Evolutionary conservation across 2,113 vertebrate species (phyloP).

Genomic region (Eublepharis macularius): DNA sequence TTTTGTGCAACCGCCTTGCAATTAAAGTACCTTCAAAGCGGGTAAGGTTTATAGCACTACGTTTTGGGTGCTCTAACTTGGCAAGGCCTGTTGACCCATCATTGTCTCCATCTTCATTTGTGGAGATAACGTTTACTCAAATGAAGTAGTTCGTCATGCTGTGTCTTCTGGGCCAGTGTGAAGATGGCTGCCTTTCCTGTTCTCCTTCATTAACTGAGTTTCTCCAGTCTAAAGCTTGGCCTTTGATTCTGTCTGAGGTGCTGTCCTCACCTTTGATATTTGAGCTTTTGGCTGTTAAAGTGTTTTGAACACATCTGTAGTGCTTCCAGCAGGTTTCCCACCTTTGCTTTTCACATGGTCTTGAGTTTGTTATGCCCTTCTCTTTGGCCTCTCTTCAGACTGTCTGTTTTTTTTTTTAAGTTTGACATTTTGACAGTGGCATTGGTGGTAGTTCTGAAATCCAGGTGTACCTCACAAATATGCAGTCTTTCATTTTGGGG

Average conservation of each 20-base stretch:
- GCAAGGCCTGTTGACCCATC: background rate
- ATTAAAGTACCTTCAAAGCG: background rate
- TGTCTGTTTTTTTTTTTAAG: background rate
- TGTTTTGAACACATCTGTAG: background rate
- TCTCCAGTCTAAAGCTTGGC: slow-evolving; percentile 10
- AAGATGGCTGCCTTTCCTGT: background rate
- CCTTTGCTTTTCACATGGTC: slow-evolving; percentile 30
- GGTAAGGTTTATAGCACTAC: background rate
- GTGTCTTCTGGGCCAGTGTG: background rate
- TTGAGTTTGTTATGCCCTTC: slow-evolving; percentile 14
- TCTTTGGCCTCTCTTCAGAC: background rate
- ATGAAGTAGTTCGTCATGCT: background rate
- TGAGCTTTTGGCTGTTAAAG: slow-evolving; percentile 15
- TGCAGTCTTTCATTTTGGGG: background rate
- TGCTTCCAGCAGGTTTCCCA: slow-evolving; percentile 21
- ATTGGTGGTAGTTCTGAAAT: slow-evolving; percentile 1
- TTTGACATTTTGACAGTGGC: slow-evolving; percentile 48
- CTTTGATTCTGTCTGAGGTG: slow-evolving; percentile 16
- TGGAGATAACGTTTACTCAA: background rate
- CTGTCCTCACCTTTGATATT: background rate
- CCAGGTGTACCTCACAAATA: background rate
- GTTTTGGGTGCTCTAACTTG: background rate
- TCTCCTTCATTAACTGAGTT: slow-evolving; percentile 25
- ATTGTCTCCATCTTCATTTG: background rate
- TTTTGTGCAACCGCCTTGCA: background rate